phyloP scores from a whole-genome alignment of 2,113 vertebrate genomes.

The Alligator mississippiensis region DNA sequence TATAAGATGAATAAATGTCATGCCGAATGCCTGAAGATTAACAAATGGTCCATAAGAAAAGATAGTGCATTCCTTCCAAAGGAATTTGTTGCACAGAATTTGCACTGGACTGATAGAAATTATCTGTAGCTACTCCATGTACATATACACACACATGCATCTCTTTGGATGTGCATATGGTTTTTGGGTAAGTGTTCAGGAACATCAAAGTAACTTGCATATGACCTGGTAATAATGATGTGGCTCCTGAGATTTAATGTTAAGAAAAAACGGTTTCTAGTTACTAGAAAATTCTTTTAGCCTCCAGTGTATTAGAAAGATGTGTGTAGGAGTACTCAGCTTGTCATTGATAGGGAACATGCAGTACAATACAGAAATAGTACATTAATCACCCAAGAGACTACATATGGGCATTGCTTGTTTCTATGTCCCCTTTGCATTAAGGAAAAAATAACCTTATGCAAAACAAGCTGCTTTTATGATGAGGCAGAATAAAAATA shows the following conservation, averaged over 20 bases:
- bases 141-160: rapidly evolving
- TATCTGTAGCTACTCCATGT: neutral
- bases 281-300: neutral
- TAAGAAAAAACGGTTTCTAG: neutral
- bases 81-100: neutral
- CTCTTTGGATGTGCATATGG: neutral
- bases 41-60: neutral
- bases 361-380: conserved; percentile 49
- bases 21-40: neutral
- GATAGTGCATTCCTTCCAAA: neutral
- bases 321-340: conserved; percentile 25
- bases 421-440: neutral
- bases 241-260: neutral
- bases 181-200: neutral
- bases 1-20: neutral
- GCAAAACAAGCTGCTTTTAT: neutral
- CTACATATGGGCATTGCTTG: neutral
- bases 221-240: neutral
- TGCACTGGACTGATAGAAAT: neutral
- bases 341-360: conserved; percentile 14
- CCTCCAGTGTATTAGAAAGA: conserved; percentile 13
- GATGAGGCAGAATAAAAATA: neutral
- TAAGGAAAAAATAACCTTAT: neutral
- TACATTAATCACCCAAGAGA: neutral
- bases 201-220: neutral